These are phyloP conservation scores for Bujurquina vittata DNA, from an alignment of 2,113 vertebrate species.

Conservation along the genomic window DNA sequence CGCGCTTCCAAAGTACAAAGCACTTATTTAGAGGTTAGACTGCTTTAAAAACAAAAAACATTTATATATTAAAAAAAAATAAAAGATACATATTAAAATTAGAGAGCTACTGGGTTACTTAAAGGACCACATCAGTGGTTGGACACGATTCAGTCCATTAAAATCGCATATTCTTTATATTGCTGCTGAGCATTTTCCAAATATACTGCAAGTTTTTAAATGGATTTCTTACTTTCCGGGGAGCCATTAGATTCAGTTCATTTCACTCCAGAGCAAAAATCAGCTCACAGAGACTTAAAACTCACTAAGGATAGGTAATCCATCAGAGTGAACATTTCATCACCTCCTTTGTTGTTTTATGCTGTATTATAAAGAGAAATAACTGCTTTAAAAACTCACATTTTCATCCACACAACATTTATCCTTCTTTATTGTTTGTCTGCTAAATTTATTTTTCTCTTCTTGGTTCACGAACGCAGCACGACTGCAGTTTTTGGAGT, in stretches of 20 bases:
- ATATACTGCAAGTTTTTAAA: slow-evolving; percentile 29
- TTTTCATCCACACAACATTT: not conserved
- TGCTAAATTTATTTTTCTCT: not conserved
- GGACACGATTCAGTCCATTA: slow-evolving; percentile 29
- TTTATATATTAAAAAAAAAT: not conserved
- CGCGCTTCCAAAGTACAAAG: not conserved
- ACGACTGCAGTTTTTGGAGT: not conserved
- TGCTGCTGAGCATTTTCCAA: slow-evolving; percentile 14
- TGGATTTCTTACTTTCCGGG: slow-evolving; percentile 28
- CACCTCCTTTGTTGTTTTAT: slow-evolving; percentile 6
- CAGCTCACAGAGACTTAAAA: slow-evolving; percentile 9
- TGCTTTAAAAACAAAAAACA: not conserved
- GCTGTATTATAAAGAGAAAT: not conserved
- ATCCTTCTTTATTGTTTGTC: not conserved
- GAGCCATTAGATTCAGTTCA: slow-evolving; percentile 51
- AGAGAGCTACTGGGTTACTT: not conserved
- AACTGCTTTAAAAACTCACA: not conserved
- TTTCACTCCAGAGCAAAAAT: slow-evolving; percentile 45
- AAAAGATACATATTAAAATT: not conserved
- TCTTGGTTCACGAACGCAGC: not conserved
- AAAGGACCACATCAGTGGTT: slow-evolving; percentile 1
- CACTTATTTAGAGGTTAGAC: not conserved
- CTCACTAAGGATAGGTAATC: not conserved
- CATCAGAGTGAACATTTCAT: slow-evolving; percentile 17
- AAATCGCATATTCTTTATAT: slow-evolving; percentile 48